phyloP scores from a whole-genome alignment of 2,113 vertebrate genomes.

The Cyanoderma ruficeps region DNA sequence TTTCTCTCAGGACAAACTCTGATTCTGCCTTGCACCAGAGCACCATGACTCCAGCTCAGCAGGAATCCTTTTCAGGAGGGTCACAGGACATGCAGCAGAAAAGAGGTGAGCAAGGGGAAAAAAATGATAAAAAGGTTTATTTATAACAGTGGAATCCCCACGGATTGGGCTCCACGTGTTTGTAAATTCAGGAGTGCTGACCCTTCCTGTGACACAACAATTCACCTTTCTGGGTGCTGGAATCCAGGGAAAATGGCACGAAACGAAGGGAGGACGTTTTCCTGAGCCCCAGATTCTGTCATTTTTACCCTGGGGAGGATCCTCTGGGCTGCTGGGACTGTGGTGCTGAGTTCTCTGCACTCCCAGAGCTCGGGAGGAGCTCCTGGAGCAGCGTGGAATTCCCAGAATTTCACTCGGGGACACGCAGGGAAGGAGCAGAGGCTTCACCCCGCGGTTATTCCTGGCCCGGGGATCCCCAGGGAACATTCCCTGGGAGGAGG shows the following conservation, averaged over 20 bases:
- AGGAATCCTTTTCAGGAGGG: conserved; percentile 87
- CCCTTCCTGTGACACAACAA: neutral
- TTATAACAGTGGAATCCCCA: neutral
- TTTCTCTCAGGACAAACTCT: conserved; percentile 88
- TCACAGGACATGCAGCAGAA: conserved; percentile 94
- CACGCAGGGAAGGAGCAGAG: neutral
- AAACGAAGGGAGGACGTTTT: rapidly evolving
- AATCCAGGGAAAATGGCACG: neutral
- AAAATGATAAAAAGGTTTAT: rapidly evolving
- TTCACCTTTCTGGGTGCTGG: neutral
- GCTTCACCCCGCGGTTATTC: neutral
- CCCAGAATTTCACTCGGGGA: rapidly evolving
- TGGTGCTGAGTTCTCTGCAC: neutral
- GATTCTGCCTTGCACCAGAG: conserved; percentile 98
- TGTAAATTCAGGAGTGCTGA: rapidly evolving
- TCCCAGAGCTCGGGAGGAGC: neutral
- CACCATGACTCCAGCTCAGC: conserved; percentile 87
- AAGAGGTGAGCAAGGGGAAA: conserved; percentile 77
- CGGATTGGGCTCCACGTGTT: rapidly evolving
- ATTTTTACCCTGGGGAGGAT: neutral
- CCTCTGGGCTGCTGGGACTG: neutral
- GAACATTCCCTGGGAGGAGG: neutral
- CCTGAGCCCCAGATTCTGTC: neutral
- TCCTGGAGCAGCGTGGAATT: neutral
- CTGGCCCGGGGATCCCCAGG: neutral